Evolutionary conservation across 2,797 vertebrate genomes (phyloP), one percentile per base, ranked within the genome.

Genomic region (Orientallactaga sibirica): DNA sequence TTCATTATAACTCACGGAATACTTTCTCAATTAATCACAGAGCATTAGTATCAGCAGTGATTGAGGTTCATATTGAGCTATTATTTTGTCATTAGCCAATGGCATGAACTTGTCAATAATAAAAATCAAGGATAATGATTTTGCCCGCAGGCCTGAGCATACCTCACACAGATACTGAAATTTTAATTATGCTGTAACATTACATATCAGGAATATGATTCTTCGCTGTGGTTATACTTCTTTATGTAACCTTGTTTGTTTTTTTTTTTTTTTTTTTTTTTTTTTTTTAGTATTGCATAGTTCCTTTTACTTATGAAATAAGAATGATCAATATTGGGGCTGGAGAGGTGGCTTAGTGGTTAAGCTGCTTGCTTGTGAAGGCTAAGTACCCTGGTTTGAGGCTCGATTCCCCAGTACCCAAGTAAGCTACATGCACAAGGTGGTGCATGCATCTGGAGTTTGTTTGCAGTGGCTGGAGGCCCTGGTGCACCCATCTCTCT

Each of bases 51-150:
- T 61, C 70, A 82, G 25, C 48, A 77, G n/a, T 76, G 71, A 67
- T 88, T 62, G 1, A 55, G 10, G 14, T 77, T 83, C 24, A 24
- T 90, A 58, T 29, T 83, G 64, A 78, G 9, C 19, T 79, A 41
- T 90, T 79, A 71, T 86, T 85, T 90, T 90, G 71, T 77, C 19
- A 85, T 89, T 90, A 88, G 5, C 48, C 24, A 80, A n/a, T 71
- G 41, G 1, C 8, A 84, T 83, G 27, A 90, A 71, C 20, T 86
- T 96, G 22, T 94, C 83, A 92, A 82, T 92, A 88, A 33, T 61
- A 73, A 67, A 82, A 92, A 81, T 41, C 41, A 88, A 88, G 4
- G 14, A 5, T 62, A 86, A 61, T 66, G 2, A 20, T 67, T 93
- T 83, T 90, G 20, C 43, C 79, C 67, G 3, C 19, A 82, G 16